phyloP scores from a whole-genome alignment of 2,113 vertebrate genomes.

The Craseonycteris thonglongyai region DNA sequence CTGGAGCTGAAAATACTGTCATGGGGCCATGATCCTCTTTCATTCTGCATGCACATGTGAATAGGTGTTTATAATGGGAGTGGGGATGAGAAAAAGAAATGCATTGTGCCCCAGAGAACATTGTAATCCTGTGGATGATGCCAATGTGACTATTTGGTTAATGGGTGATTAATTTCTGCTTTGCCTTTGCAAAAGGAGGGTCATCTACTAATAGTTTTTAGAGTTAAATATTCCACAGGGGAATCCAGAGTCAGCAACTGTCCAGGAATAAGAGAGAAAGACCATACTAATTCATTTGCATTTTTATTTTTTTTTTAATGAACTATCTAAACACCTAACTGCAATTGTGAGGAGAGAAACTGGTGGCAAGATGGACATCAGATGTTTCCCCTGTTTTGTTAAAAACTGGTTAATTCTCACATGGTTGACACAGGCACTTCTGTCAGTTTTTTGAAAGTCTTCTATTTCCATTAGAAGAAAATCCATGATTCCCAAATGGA shows the following conservation, averaged over 20 bases:
- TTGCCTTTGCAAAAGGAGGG: conserved; percentile 67
- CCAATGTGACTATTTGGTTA: conserved; percentile 55
- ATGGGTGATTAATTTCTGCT: conserved; percentile 43
- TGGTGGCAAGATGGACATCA: not conserved
- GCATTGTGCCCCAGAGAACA: conserved; percentile 43
- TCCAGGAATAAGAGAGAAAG: conserved; percentile 8
- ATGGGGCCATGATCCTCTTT: conserved; percentile 26
- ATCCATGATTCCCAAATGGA: conserved; percentile 10
- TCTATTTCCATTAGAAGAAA: conserved; percentile 30
- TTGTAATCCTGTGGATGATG: conserved; percentile 50
- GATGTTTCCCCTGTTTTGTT: not conserved
- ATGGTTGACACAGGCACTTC: not conserved
- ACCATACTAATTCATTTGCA: not conserved
- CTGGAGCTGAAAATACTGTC: conserved; percentile 35
- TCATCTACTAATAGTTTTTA: conserved; percentile 45
- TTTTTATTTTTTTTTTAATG: not conserved
- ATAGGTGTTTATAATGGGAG: conserved; percentile 24
- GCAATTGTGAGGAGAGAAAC: not conserved
- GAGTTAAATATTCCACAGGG: conserved; percentile 31
- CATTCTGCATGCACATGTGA: conserved; percentile 61
- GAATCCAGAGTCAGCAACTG: conserved; percentile 49
- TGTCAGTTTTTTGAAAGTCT: not conserved
- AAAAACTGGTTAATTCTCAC: not conserved
- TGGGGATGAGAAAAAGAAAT: conserved; percentile 14
- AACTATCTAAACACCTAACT: not conserved